Evolutionary conservation across 2,888 invertebrate genomes (phyloP).

Genomic region (Rhodophaea formosa): DNA sequence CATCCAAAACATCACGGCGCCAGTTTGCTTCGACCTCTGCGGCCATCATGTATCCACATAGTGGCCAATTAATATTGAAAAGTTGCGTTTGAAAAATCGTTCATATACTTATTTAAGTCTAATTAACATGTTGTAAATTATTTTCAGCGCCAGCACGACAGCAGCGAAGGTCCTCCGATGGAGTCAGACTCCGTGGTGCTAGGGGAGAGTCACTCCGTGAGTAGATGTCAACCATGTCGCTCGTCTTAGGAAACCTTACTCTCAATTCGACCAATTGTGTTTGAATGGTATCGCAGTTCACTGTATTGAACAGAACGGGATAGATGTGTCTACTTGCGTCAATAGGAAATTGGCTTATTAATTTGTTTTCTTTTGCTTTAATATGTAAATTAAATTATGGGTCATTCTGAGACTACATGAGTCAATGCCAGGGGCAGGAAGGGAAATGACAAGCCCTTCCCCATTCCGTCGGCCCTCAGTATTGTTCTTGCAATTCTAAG

Average conservation of each 20-base stretch:
- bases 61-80: no score
- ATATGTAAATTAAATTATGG: neutral
- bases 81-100: no score
- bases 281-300: neutral
- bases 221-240: constrained; percentile 84
- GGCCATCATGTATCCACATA: no score
- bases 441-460: no score
- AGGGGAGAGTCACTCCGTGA: constrained; percentile 85
- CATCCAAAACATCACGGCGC: no score
- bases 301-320: neutral
- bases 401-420: no score
- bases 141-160: constrained; percentile 88
- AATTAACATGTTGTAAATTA: constrained; percentile 25
- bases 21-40: no score
- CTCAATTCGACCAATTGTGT: constrained; percentile 1
- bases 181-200: constrained; percentile 84
- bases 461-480: no score
- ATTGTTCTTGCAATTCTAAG: no score
- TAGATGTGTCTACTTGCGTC: neutral
- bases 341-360: neutral
- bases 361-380: neutral
- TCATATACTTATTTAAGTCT: no score
- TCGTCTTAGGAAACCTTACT: constrained; percentile 48
- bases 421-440: no score
- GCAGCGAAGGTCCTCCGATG: constrained; percentile 82